Evolutionary conservation across 2,888 invertebrate species (phyloP).

Genomic region (Patella caerulea): DNA sequence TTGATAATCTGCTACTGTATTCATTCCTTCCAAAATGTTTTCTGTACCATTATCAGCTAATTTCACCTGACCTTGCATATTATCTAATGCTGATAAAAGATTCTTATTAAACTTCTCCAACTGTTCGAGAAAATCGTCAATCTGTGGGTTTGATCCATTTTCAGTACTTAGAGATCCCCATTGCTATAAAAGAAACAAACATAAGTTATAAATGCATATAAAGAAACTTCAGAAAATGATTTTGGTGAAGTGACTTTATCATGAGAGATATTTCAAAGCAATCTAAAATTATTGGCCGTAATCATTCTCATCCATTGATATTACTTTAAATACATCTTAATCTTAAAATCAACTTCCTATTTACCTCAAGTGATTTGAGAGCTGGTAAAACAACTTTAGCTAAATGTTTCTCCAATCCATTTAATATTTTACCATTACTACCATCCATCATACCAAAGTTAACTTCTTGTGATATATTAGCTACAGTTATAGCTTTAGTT

Average conservation of each 20-base stretch:
- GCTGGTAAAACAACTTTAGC: constrained; percentile 93
- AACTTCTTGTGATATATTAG: constrained; percentile 68
- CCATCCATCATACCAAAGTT: constrained; percentile 69
- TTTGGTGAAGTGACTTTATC: neutral
- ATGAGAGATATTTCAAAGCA: neutral
- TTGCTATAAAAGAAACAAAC: constrained; percentile 45
- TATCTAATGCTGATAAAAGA: constrained; percentile 65
- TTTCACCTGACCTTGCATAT: constrained; percentile 70
- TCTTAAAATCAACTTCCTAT: neutral
- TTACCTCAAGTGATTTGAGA: constrained; percentile 69
- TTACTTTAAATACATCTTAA: too few relatives aligned
- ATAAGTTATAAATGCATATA: too few relatives aligned
- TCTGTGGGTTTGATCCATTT: constrained; percentile 59
- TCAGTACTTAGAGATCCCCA: constrained; percentile 66
- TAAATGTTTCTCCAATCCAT: constrained; percentile 89
- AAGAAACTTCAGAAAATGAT: too few relatives aligned
- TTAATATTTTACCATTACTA: constrained; percentile 81
- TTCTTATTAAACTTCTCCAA: constrained; percentile 69
- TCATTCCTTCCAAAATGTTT: constrained; percentile 63
- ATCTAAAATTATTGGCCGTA: too few relatives aligned
- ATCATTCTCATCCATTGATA: too few relatives aligned
- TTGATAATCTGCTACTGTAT: constrained; percentile 68
- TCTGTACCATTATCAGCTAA: constrained; percentile 68
- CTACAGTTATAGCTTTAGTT: constrained; percentile 63
- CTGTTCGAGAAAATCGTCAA: constrained; percentile 70